Conservation (phyloP, 2,888 invertebrate species). For the Drosophila nigritarsus region DNA sequence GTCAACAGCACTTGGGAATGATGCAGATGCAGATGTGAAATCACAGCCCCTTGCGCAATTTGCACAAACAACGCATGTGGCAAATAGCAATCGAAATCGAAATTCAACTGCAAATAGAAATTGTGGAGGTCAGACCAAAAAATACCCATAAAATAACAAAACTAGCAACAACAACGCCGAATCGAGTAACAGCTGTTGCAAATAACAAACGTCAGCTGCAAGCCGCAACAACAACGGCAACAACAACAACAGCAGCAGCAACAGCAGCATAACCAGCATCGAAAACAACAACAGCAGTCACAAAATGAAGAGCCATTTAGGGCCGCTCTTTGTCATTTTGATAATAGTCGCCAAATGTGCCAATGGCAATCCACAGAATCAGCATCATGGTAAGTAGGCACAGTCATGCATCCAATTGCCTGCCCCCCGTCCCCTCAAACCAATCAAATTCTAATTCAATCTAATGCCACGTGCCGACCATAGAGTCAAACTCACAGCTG, state of each 20-base stretch:
- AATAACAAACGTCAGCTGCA: constrained; percentile 63
- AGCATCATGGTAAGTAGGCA: constrained; percentile 82
- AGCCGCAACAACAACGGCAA: constrained; percentile 44
- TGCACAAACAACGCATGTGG: constrained; percentile 62
- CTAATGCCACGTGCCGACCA: constrained; percentile 55
- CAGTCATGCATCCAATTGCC: constrained; percentile 30
- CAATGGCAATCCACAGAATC: constrained; percentile 79
- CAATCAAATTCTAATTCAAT: constrained; percentile 55
- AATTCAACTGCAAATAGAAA: constrained; percentile 71
- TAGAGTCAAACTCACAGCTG: constrained; percentile 82
- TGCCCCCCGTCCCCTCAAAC: background rate
- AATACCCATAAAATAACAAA: constrained; percentile 67
- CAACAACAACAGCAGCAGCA: constrained; percentile 21
- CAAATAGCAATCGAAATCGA: constrained; percentile 55
- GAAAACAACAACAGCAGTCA: constrained; percentile 24
- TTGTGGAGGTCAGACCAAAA: constrained; percentile 57
- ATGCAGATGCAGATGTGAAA: constrained; percentile 70
- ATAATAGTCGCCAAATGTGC: constrained; percentile 80
- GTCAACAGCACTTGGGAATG: constrained; percentile 71
- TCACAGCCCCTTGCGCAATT: constrained; percentile 71
- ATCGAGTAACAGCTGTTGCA: constrained; percentile 52
- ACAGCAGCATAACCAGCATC: constrained; percentile 22
- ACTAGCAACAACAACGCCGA: constrained; percentile 27
- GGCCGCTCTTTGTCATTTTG: constrained; percentile 76
- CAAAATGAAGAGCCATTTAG: constrained; percentile 76